Evolutionary conservation across 2,888 invertebrate genomes (phyloP), one percentile per base, ranked within the genome.

Genomic region (Drosophila birchii): DNA sequence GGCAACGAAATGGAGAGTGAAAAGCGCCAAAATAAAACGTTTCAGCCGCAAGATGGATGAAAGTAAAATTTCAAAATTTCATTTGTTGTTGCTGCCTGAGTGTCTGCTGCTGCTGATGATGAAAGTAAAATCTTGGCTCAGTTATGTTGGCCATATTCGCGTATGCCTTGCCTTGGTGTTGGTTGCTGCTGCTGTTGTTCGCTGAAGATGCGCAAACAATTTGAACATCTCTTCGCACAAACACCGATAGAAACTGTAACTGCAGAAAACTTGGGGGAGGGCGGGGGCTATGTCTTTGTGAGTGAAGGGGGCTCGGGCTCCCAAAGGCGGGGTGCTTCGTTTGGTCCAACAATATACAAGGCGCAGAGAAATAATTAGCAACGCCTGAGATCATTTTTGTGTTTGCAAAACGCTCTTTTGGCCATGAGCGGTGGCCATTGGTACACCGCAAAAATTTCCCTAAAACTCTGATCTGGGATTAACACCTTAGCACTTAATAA

Each of bases 81-180:
- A 76, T 58, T 71, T 59, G 68, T 68, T 63, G 66, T 49, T 75
- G 53, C 47, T 47, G 47, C 11, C 54, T 73, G 61, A 8, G 23
- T 78, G 53, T 18, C 9, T 71, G 66, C 29, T 64, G 57, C 2
- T 60, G 54, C 3, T 60, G 75, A 64, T 78, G 86, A 86, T 83
- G 90, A 90, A 91, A 90, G 90, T 90, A 88, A 91, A 90, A 89
- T 88, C 84, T 67, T 68, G 79, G 86, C 78, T 80, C 78, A 88
- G 85, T 86, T 90, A 82, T 83, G 64, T 81, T 66, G 72, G 70
- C 59, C 54, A 72, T 71, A 54, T 76, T 66, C 53, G 75, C 38
- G 34, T 53, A 36, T 61, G 43, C 54, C 32, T 32, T 61, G 43
- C 54, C 32, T 32, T 14, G 23, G 20, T 45, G 18, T 54, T 26